These are phyloP conservation scores for Agrochola lota DNA, from an alignment of 2,888 invertebrate species.

Conservation along the genomic window DNA sequence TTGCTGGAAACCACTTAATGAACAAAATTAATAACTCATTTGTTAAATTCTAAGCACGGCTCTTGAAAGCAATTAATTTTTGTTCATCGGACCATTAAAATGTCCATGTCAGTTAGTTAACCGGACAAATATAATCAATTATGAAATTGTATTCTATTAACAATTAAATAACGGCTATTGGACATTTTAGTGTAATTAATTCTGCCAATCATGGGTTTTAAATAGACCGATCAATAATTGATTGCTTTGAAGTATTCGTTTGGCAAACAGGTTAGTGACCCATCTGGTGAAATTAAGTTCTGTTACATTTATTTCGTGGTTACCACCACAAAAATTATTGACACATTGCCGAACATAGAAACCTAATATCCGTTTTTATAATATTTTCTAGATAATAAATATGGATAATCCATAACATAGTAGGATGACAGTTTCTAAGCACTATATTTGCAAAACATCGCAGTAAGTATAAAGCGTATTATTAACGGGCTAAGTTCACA, in stretches of 20 bases:
- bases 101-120: constrained; percentile 32
- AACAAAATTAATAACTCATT: constrained; percentile 43
- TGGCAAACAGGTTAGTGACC: neutral
- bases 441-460: constrained; percentile 40
- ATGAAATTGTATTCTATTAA: constrained; percentile 30
- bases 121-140: constrained; percentile 36
- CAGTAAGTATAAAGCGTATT: constrained; percentile 45
- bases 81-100: constrained; percentile 38
- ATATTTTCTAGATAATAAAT: neutral
- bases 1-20: constrained; percentile 15
- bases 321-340: neutral
- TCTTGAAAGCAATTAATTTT: constrained; percentile 47
- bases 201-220: constrained; percentile 13
- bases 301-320: neutral
- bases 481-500: constrained; percentile 59
- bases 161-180: too few relatives aligned
- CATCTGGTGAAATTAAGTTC: neutral
- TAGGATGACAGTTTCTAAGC: constrained; percentile 10
- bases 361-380: too few relatives aligned
- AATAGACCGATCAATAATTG: neutral
- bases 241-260: neutral
- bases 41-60: constrained; percentile 48
- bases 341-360: neutral
- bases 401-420: neutral
- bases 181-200: neutral